Conservation (phyloP, 2,113 vertebrate genomes). For the Lamprotornis superbus region DNA sequence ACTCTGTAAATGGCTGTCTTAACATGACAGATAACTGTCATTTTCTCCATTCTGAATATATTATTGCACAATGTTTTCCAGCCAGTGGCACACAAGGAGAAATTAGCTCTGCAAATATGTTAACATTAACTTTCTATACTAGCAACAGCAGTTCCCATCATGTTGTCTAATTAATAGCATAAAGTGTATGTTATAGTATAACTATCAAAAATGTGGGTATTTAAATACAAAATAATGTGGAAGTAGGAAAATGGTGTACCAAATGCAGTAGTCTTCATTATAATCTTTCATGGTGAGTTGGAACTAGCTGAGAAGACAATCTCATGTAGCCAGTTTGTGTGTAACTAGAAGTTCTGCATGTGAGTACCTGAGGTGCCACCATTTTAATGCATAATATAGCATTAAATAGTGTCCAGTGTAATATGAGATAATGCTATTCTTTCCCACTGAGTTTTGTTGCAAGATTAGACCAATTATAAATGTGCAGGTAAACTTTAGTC, state of each 20-base stretch:
- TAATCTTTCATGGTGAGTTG: not conserved
- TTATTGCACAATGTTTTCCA: not conserved
- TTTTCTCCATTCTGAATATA: not conserved
- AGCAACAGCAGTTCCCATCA: not conserved
- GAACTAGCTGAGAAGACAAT: not conserved
- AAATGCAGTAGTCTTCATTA: not conserved
- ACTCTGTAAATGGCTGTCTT: not conserved
- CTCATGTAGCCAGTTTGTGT: not conserved
- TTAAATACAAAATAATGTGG: not conserved
- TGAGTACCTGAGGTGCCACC: not conserved
- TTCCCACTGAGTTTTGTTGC: not conserved
- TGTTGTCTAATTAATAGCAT: not conserved
- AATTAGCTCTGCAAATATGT: not conserved
- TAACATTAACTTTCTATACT: not conserved
- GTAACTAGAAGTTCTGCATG: not conserved
- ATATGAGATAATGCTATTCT: not conserved
- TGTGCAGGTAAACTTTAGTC: not conserved
- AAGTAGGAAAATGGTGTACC: not conserved
- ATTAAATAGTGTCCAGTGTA: not conserved
- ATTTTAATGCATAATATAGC: not conserved
- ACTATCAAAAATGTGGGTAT: not conserved
- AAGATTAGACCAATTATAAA: not conserved
- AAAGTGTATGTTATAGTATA: not conserved
- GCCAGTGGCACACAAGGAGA: not conserved
- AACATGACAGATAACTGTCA: not conserved